Evolutionary conservation across 2,888 invertebrate species (phyloP), one percentile per base, ranked within the genome.

Genomic region (Lymantria monacha): DNA sequence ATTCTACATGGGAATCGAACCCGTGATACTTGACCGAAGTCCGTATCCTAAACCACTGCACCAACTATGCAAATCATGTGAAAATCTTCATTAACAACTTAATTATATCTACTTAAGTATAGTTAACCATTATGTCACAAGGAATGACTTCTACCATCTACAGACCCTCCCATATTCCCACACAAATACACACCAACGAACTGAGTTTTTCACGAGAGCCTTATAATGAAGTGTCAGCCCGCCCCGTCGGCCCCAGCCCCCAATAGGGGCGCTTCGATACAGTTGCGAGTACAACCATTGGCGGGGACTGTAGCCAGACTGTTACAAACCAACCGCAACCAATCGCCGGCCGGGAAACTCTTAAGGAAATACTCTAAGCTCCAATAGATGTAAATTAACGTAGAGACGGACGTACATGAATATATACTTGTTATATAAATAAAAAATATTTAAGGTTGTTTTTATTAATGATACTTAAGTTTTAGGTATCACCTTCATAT

Each of bases 201-300:
- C 31, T 14, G 9, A 13, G 44, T 52, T 52, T 52, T 52, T 48
- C 44, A 30, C 51, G 15, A 46, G 36, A 22, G 0, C 15, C 42
- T 58, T 51, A 57, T 73, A 74, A 77, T 74, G 73, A 73, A 70
- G 70, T 62, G 62, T 51, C 58, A 65, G n/a, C n/a, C 10, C 15
- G 42, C 43, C 40, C 40, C 67, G 66, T 63, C 64, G 61, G 46
- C 58, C 48, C 63, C 49, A 30, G 33, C 49, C 55, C 15, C 40
- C 74, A 70, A 69, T 73, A 70, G 49, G 41, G 43, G 7, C n/a
- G 1, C 57, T 46, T 58, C 42, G 69, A 55, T 66, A 74, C 73
- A 55, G 76, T 70, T 61, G 52, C 73, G 38, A 67, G 53, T 59
- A 48, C 44, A 41, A 49, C 65, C 63, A 82, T 80, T 79, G 74